These are phyloP conservation scores for Cheilosia vernalis DNA, from an alignment of 2,888 invertebrate genomes.

Conservation along the genomic window DNA sequence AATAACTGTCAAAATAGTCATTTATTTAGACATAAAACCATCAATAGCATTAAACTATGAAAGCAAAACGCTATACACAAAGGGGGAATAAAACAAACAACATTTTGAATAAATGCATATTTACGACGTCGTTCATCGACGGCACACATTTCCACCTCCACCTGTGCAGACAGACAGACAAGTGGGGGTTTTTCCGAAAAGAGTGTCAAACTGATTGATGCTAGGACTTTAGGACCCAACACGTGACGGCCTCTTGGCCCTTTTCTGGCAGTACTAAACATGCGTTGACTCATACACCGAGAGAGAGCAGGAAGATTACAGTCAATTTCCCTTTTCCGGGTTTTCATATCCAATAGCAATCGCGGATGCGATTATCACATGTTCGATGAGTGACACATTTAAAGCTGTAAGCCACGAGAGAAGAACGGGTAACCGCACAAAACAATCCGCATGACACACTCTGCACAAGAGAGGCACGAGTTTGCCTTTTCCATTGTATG, in stretches of 20 bases:
- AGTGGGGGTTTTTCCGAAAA: constrained; percentile 40
- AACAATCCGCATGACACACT: neutral
- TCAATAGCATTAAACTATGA: constrained; percentile 57
- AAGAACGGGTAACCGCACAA: constrained; percentile 40
- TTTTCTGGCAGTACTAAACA: constrained; percentile 11
- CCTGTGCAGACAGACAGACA: constrained; percentile 16
- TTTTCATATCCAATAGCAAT: constrained; percentile 67
- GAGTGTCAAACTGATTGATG: constrained; percentile 64
- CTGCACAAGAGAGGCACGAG: neutral
- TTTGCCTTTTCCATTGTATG: neutral
- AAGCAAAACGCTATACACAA: constrained; percentile 16
- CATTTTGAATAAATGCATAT: constrained; percentile 39
- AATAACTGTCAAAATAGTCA: constrained; percentile 55
- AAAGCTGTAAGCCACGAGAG: constrained; percentile 31
- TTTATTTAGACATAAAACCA: constrained; percentile 65
- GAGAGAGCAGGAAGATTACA: neutral
- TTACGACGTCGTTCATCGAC: constrained; percentile 31
- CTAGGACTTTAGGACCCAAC: constrained; percentile 21
- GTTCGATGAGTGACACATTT: constrained; percentile 52
- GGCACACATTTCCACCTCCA: constrained; percentile 19
- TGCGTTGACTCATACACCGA: neutral
- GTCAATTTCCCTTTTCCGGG: constrained; percentile 53
- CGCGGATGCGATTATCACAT: constrained; percentile 48
- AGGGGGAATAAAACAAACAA: constrained; percentile 20
- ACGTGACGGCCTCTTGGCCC: constrained; percentile 42